Conservation (phyloP, 2,888 invertebrate genomes). For the Trachelus iudaicus region DNA sequence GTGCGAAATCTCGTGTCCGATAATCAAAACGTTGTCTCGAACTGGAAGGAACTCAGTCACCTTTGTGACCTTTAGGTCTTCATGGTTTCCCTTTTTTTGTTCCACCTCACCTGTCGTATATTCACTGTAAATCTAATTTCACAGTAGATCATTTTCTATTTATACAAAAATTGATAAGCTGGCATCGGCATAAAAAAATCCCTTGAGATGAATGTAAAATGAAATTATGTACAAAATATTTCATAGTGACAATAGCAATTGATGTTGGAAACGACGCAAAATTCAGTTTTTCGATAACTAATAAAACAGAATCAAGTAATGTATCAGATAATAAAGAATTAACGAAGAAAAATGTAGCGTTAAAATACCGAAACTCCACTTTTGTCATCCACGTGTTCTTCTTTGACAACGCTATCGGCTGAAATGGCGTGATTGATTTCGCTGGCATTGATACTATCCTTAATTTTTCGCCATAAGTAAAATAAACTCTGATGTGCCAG, state of each 20-base stretch:
- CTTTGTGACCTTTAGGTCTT: background rate
- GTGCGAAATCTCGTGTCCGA: constrained; percentile 6
- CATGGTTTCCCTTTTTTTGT: constrained; percentile 3
- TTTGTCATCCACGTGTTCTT: constrained; percentile 7
- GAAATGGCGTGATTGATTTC: constrained; percentile 3
- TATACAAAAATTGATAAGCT: constrained; percentile 5
- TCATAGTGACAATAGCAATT: constrained; percentile 11
- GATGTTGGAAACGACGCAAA: constrained; percentile 4
- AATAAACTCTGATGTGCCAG: constrained; percentile 26
- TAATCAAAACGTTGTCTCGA: background rate
- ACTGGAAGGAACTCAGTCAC: constrained; percentile 3
- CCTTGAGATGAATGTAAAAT: background rate
- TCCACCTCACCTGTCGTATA: constrained; percentile 2
- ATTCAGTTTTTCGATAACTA: too few species aligned
- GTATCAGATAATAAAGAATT: background rate
- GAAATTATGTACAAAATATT: constrained; percentile 8
- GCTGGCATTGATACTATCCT: constrained; percentile 5
- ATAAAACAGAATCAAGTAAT: too few species aligned
- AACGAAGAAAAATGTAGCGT: constrained; percentile 10
- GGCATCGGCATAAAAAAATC: too few species aligned
- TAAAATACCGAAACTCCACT: constrained; percentile 11
- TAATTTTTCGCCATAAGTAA: constrained; percentile 29
- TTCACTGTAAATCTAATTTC: constrained; percentile 14
- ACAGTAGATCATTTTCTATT: constrained; percentile 2
- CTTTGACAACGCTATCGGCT: constrained; percentile 10